These are phyloP conservation scores for Xyrichtys novacula DNA, from an alignment of 2,797 vertebrate species.

Conservation along the genomic window DNA sequence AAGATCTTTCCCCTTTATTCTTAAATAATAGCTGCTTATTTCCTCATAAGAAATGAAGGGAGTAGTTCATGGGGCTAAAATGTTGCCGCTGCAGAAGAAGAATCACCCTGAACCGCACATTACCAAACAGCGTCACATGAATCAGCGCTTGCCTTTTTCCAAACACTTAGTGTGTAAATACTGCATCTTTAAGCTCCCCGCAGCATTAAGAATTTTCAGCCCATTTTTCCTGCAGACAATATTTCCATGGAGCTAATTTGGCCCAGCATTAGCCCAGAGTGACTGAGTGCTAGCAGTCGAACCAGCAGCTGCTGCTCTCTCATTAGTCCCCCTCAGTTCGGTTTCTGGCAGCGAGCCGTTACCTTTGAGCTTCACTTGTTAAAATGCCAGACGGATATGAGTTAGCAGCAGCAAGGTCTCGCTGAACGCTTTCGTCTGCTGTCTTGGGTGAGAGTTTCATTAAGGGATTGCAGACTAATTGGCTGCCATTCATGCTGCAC, in stretches of 20 bases:
- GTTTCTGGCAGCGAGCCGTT: conserved; percentile 63
- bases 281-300: conserved; percentile 48
- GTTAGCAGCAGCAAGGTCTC: conserved; percentile 56
- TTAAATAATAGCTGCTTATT: no score
- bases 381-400: conserved; percentile 70
- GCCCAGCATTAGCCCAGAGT: conserved; percentile 28
- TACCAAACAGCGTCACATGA: not conserved
- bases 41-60: no score
- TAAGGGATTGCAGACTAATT: conserved; percentile 54
- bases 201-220: conserved; percentile 13
- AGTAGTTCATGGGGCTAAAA: no score
- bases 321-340: conserved; percentile 73
- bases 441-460: conserved; percentile 51
- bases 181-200: not conserved
- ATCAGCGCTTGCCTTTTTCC: not conserved
- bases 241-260: conserved; percentile 45
- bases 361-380: conserved; percentile 78
- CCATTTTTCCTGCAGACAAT: conserved; percentile 12
- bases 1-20: no score
- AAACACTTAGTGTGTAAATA: not conserved
- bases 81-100: no score
- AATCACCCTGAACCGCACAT: no score
- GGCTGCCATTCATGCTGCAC: conserved; percentile 55
- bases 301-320: conserved; percentile 69
- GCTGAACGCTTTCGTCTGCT: conserved; percentile 53